Evolutionary conservation across 2,113 vertebrate species (phyloP).

Genomic region (Pavo muticus): DNA sequence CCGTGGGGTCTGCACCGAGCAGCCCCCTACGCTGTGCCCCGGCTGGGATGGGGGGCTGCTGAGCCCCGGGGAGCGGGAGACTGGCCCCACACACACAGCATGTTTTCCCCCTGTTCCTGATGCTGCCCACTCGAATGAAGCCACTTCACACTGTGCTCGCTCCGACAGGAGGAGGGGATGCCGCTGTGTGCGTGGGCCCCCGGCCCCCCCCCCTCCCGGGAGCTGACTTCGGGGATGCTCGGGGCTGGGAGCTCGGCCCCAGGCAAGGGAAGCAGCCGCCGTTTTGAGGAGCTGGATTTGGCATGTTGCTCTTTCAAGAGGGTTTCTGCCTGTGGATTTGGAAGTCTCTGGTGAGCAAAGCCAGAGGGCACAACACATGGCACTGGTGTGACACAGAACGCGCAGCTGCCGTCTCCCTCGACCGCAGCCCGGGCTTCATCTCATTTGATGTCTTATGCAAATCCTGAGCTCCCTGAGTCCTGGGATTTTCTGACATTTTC

Average conservation of each 20-base stretch:
- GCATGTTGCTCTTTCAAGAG: conserved; percentile 6
- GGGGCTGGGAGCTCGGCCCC: neutral
- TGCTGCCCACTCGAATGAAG: neutral
- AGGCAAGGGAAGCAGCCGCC: neutral
- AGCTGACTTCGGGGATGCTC: neutral
- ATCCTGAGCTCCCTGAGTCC: conserved; percentile 30
- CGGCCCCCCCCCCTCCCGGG: neutral
- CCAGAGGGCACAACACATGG: conserved; percentile 62
- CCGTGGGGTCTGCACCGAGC: neutral
- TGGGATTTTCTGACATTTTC: conserved; percentile 64
- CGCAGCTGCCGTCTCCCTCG: neutral
- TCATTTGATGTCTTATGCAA: conserved; percentile 71
- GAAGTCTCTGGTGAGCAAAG: conserved; percentile 36
- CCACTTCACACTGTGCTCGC: neutral
- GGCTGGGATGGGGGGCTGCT: neutral
- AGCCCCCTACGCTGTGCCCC: neutral
- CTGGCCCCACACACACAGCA: neutral
- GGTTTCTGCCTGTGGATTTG: conserved; percentile 25
- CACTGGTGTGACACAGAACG: neutral
- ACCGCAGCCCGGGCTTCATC: conserved; percentile 19
- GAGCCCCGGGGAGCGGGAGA: neutral
- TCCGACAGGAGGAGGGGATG: neutral
- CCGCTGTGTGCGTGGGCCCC: neutral
- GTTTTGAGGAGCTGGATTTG: neutral
- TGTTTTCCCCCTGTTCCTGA: neutral